These are phyloP conservation scores for Stenichneumon culpator DNA, from an alignment of 2,888 invertebrate genomes.

Conservation along the genomic window DNA sequence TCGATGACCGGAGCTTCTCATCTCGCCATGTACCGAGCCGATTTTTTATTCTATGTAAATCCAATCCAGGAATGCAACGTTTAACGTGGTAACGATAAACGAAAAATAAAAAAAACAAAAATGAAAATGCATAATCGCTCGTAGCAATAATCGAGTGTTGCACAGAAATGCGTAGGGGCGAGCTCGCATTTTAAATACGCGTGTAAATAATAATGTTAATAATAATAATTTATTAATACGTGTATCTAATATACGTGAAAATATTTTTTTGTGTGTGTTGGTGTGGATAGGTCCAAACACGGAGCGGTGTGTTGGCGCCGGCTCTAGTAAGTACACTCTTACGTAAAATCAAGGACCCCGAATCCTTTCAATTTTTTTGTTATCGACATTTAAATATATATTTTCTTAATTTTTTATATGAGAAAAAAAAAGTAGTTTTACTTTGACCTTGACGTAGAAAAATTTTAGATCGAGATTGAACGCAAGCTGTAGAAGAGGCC, in stretches of 20 bases:
- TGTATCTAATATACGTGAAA: conserved; percentile 84
- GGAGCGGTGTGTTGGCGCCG: conserved; percentile 87
- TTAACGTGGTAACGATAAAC: not conserved
- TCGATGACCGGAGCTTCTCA: conserved; percentile 44
- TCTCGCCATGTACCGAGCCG: conserved; percentile 31
- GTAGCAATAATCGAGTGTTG: conserved; percentile 40
- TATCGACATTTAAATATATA: conserved; percentile 20
- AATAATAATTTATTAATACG: conserved; percentile 71
- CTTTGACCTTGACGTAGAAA: conserved; percentile 28
- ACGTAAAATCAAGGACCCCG: conserved; percentile 70
- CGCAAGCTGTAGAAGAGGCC: conserved; percentile 30
- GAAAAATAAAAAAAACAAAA: not conserved
- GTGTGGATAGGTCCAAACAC: conserved; percentile 87
- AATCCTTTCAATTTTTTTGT: conserved; percentile 5
- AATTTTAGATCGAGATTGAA: conserved; percentile 38
- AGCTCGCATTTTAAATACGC: conserved; percentile 46
- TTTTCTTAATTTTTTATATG: not conserved
- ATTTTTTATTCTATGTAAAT: conserved; percentile 36
- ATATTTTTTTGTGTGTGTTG: conserved; percentile 83
- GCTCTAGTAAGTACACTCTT: conserved; percentile 87
- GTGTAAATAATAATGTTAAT: conserved; percentile 46
- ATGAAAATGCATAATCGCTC: conserved; percentile 18
- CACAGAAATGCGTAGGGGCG: conserved; percentile 18
- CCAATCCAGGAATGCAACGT: not conserved
- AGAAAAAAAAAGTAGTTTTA: not conserved